Conservation (phyloP, 2,888 invertebrate genomes). For the Sinodicranocentrus sp. region DNA sequence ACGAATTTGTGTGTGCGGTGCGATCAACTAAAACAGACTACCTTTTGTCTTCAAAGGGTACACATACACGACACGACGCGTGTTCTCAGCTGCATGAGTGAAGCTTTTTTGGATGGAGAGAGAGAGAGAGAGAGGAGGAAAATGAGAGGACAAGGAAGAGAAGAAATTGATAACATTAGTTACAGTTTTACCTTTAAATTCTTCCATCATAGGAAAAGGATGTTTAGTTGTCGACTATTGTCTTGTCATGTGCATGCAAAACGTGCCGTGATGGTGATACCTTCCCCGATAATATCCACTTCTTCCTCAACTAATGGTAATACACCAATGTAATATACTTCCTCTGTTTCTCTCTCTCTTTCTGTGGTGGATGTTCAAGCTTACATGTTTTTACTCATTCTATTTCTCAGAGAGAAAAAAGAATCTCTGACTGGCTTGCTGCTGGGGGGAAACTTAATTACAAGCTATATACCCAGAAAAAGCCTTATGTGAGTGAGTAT, state of each 20-base stretch:
- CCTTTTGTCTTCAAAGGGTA: slow-evolving; percentile 11
- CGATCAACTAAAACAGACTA: not conserved
- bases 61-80: not conserved
- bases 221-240: too few species aligned
- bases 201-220: not conserved
- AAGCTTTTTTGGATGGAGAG: not conserved
- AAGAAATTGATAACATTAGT: slow-evolving; percentile 49
- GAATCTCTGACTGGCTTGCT: slow-evolving; percentile 36
- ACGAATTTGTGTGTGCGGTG: not conserved
- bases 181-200: slow-evolving; percentile 11
- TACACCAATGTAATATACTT: too few species aligned
- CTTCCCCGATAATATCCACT: not conserved
- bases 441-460: slow-evolving; percentile 68
- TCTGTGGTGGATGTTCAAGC: too few species aligned
- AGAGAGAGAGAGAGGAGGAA: not conserved
- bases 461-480: slow-evolving; percentile 39
- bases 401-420: too few species aligned
- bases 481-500: not conserved
- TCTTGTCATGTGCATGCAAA: slow-evolving; percentile 54
- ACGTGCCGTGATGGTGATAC: slow-evolving; percentile 47
- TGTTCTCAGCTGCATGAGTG: slow-evolving; percentile 46
- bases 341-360: too few species aligned
- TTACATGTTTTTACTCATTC: too few species aligned
- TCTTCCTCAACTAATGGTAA: too few species aligned
- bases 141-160: slow-evolving; percentile 43